Base-by-base conservation (phyloP, 1,140 invertebrate species). In the Aphelinus atriplicis region DNA sequence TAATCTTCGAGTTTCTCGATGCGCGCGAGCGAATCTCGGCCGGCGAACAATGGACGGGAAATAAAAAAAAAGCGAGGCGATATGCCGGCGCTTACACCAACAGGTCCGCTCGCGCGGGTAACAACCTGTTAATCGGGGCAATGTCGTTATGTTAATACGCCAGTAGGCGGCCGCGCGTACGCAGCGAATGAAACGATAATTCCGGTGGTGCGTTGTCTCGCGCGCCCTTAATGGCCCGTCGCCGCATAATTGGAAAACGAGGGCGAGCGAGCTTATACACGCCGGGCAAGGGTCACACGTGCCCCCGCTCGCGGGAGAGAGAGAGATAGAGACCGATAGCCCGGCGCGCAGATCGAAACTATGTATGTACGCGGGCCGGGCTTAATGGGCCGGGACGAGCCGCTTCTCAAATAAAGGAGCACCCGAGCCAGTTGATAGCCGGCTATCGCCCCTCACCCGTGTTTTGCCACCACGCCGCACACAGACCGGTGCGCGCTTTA, bases 131-230 rank as follows among this genome's bases (percentile, higher is more conserved):
- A 81, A 81, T 83, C 79, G 80, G 65, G 68, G 71, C 76, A 62
- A 76, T 76, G 75, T 81, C 80, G 80, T 81, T 83, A 81, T 81
- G 81, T 81, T 81, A 83, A 83, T 83, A 79, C 78, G 76, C 71
- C 77, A 26, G 78, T 78, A 76, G 65, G 77, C 45, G 5, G 4
- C 42, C 55, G 55, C 10, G 56, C 7, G 26, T 57, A 57, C 10
- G 26, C 6, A 9, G 71, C 73, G 77, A 82, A 83, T 77, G 78
- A 83, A 80, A 81, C 80, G 81, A 83, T 83, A 83, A 83, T 83
- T 81, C 76, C 77, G 76, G 75, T 60, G 78, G 78, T 78, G 3
- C 26, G 53, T 9, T 50, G 50, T 55, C 45, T 9, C 50, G 62
- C 50, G 51, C 77, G 75, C 78, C 78, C 79, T 75, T 82, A 82